Evolutionary conservation across 2,797 vertebrate species (phyloP).

Genomic region (Galagoides demidoff): DNA sequence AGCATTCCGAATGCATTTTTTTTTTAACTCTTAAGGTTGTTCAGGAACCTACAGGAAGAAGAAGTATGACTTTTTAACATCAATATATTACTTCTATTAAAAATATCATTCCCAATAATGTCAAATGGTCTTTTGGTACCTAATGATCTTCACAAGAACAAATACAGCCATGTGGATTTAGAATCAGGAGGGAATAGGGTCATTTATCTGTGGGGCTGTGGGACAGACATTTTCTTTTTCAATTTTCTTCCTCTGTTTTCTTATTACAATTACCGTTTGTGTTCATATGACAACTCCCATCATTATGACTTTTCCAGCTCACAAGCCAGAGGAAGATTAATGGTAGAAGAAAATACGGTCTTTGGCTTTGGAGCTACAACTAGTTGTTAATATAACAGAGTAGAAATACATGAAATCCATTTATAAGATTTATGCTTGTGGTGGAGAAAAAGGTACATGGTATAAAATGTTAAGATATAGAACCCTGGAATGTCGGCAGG

Average conservation of each 20-base stretch:
- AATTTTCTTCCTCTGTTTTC: constrained; percentile 77
- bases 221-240: constrained; percentile 79
- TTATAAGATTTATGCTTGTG: constrained; percentile 77
- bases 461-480: constrained; percentile 71
- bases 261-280: constrained; percentile 82
- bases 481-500: constrained; percentile 53
- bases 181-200: constrained; percentile 66
- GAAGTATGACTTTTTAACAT: constrained; percentile 44
- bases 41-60: constrained; percentile 44
- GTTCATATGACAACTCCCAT: constrained; percentile 80
- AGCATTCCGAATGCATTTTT: constrained; percentile 50
- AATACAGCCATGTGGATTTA: constrained; percentile 70
- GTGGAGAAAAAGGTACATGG: constrained; percentile 57
- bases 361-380: constrained; percentile 65
- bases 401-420: constrained; percentile 74
- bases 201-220: constrained; percentile 77
- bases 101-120: constrained; percentile 68
- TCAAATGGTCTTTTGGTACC: constrained; percentile 78
- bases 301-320: constrained; percentile 80
- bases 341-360: constrained; percentile 70
- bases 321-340: constrained; percentile 79
- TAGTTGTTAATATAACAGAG: constrained; percentile 74
- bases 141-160: constrained; percentile 80
- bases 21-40: constrained; percentile 65
- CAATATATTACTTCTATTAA: constrained; percentile 68